A percentile compares a stretch with the other conserved stretches of the same genome.
Conservation (phyloP, 92 coral and sea anemone species). For the Palythoa heliodiscus region DNA sequence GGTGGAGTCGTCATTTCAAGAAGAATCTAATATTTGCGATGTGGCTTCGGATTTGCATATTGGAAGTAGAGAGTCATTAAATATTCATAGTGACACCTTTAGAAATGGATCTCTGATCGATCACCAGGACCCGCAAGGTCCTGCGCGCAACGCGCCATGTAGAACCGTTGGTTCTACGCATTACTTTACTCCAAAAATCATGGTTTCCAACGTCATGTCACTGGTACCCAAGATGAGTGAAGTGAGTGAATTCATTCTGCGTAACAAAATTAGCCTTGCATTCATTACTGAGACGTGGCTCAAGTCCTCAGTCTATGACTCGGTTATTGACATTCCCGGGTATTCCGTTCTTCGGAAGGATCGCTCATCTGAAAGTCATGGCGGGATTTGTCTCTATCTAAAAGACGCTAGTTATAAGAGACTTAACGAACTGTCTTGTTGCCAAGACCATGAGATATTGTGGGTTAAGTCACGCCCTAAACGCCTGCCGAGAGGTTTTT, state of each 20-base stretch:
- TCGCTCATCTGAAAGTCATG: slow-evolving; percentile 42
- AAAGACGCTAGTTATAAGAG: slow-evolving; percentile 48
- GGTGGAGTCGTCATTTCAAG: neutral
- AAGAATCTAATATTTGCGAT: slow-evolving; percentile 7
- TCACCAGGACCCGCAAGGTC: slow-evolving; percentile 7
- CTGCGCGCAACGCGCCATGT: neutral
- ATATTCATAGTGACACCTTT: neutral
- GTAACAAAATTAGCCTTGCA: slow-evolving; percentile 45
- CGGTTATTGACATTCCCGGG: slow-evolving; percentile 49
- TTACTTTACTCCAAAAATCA: slow-evolving; percentile 38
- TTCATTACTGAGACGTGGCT: slow-evolving; percentile 49
- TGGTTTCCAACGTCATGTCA: slow-evolving; percentile 48
- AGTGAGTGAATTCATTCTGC: slow-evolving; percentile 48
- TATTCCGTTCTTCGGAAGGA: slow-evolving; percentile 45
- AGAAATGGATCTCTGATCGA: slow-evolving; percentile 11
- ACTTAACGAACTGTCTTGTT: slow-evolving; percentile 51
- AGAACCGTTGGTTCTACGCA: slow-evolving; percentile 15
- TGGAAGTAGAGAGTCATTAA: slow-evolving; percentile 20
- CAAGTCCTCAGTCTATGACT: slow-evolving; percentile 36
- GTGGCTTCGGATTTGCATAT: slow-evolving; percentile 16
- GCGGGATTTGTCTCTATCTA: slow-evolving; percentile 47
- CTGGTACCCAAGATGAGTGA: slow-evolving; percentile 47
- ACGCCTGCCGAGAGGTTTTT: too few relatives aligned
- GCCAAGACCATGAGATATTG: slow-evolving; percentile 48
- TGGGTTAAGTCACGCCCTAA: slow-evolving; percentile 25